Evolutionary conservation across 2,113 vertebrate species (phyloP).

Genomic region (Neodontobutis hainanensis): DNA sequence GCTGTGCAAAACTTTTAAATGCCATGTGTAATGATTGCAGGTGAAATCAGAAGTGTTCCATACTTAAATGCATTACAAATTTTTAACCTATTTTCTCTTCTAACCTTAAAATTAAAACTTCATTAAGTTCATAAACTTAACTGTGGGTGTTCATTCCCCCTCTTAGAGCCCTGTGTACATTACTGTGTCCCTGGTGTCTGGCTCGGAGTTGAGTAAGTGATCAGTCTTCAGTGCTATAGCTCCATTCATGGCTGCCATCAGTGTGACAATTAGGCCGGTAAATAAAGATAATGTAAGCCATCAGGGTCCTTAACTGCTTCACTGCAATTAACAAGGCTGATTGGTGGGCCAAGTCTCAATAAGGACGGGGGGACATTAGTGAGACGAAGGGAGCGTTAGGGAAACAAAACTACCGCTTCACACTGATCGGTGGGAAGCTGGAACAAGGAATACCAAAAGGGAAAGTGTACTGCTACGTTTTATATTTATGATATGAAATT

Average conservation of each 20-base stretch:
- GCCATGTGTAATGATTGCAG: no score
- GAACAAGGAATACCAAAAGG: background rate
- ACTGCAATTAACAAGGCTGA: slow-evolving; percentile 61
- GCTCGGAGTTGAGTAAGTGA: slow-evolving; percentile 53
- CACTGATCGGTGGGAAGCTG: slow-evolving; percentile 3
- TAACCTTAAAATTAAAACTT: no score
- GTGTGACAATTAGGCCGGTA: slow-evolving; percentile 64
- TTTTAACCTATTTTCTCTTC: no score
- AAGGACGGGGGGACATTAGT: slow-evolving; percentile 30
- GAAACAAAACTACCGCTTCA: slow-evolving; percentile 6
- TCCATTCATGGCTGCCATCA: slow-evolving; percentile 59
- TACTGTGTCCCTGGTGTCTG: slow-evolving; percentile 39
- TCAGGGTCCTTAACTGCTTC: slow-evolving; percentile 63
- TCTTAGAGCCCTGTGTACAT: slow-evolving; percentile 7
- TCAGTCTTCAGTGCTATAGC: slow-evolving; percentile 48
- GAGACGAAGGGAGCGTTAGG: slow-evolving; percentile 15
- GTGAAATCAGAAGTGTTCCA: no score
- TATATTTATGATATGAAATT: background rate
- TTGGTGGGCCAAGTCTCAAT: slow-evolving; percentile 45
- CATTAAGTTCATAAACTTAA: no score
- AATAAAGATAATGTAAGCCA: slow-evolving; percentile 72
- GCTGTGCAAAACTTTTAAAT: no score
- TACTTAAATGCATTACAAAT: no score
- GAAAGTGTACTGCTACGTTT: background rate
- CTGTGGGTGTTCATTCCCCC: background rate